Evolutionary conservation across 2,113 vertebrate species (phyloP).

Genomic region (Microcebus lehilahytsara): DNA sequence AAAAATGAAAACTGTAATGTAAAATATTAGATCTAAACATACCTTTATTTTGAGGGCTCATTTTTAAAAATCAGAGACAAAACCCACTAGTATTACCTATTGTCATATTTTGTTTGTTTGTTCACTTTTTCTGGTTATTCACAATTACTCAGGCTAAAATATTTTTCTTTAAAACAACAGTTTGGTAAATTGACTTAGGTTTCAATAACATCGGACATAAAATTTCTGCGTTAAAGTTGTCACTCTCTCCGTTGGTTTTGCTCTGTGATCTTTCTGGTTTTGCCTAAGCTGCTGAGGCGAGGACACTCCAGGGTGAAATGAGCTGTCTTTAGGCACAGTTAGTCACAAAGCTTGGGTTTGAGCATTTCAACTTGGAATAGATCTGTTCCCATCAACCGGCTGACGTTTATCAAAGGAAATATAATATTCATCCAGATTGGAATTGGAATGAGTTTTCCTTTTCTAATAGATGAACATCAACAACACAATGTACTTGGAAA

Average conservation of each 20-base stretch:
- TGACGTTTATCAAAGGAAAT: slow-evolving; percentile 63
- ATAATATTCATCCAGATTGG: slow-evolving; percentile 59
- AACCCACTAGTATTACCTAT: neutral
- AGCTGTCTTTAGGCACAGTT: slow-evolving; percentile 26
- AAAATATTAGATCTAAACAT: neutral
- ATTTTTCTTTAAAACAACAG: slow-evolving; percentile 1
- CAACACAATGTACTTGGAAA: slow-evolving; percentile 60
- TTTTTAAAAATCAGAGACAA: neutral
- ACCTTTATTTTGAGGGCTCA: neutral
- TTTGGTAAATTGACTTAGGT: slow-evolving; percentile 29
- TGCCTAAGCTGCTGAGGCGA: slow-evolving; percentile 33
- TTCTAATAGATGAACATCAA: slow-evolving; percentile 61
- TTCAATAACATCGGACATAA: neutral
- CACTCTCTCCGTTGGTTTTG: neutral
- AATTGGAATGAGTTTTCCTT: slow-evolving; percentile 68
- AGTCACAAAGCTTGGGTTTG: slow-evolving; percentile 45
- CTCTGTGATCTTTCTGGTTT: slow-evolving; percentile 60
- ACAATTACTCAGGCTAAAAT: neutral
- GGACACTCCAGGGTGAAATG: slow-evolving; percentile 33
- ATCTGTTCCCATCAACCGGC: slow-evolving; percentile 31
- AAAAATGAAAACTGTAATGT: slow-evolving; percentile 18
- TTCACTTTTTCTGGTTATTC: neutral
- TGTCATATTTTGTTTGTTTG: neutral
- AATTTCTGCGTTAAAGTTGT: neutral
- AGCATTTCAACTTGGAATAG: slow-evolving; percentile 26